Base-by-base conservation (phyloP, 2,113 vertebrate species). In the Peromyscus leucopus region DNA sequence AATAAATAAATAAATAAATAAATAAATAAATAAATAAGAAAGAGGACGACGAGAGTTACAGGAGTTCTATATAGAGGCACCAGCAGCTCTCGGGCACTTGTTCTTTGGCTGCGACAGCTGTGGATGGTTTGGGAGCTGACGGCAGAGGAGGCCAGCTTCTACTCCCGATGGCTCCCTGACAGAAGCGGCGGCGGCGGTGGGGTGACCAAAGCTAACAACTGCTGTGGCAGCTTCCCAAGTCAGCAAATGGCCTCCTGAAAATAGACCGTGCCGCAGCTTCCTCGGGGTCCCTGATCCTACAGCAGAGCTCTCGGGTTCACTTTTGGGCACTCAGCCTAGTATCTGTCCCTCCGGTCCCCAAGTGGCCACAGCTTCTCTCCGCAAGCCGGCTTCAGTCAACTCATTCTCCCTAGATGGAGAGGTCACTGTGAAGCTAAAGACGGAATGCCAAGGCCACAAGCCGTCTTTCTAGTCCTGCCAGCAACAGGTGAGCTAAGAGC, bases 241-340 rank as follows among this genome's bases (percentile, higher is more conserved):
- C 31, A 74, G 69, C 76, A 89, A 76, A 78, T 84, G 89, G 59
- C 76, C 75, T 95, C 94, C 79, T 92, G 89, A 89, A 57, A 83
- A 96, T 55, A 72, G 88, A 89, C 57, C 9, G n/a, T 28, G 21
- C 76, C 12, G 24, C 46, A 74, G 72, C 46, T 74, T 78, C 89
- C n/a, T 15, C 2, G 84, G 63, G 39, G 72, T 39, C 75, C 75
- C 79, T 9, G 31, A 65, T 55, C 86, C 48, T 61, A 67, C 21
- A 19, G 33, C 26, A 12, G 46, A 65, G 28, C 63, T 79, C 69
- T 79, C 61, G 89, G 57, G 86, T 76, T 76, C 82, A 51, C 39
- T 33, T 71, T 16, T 63, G 55, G 65, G 69, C 11, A 57, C 61
- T 72, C 59, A n/a, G 26, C 76, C 12, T 83, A 63, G 16, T 57